A percentile compares a stretch with the other conserved stretches of the same genome.
Conservation (phyloP, 1,140 invertebrate species). For the Megalonaias nervosa region DNA sequence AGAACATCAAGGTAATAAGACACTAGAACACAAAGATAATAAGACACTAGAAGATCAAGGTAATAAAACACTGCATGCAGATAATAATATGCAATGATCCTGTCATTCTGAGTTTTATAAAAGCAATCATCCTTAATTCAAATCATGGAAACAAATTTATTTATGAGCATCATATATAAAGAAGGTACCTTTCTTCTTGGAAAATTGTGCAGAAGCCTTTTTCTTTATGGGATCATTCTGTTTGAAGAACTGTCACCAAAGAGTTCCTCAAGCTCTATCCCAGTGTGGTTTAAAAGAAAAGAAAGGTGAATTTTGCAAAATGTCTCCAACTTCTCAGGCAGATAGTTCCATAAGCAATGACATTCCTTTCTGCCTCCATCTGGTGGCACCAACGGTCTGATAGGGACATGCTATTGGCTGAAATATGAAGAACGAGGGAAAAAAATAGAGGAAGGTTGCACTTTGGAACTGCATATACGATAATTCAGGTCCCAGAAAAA, state of each 20-base stretch:
- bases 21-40: no score
- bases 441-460: neutral
- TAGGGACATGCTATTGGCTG: constrained; percentile 54
- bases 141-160: no score
- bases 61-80: no score
- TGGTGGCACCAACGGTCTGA: constrained; percentile 41
- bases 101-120: no score
- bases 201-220: constrained; percentile 52
- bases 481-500: no score
- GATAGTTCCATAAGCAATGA: constrained; percentile 52
- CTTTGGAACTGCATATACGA: no score
- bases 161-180: no score
- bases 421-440: constrained; percentile 20
- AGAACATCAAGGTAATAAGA: no score
- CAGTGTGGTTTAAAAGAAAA: constrained; percentile 84
- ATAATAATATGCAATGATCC: no score
- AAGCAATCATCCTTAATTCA: no score
- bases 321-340: constrained; percentile 88
- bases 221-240: constrained; percentile 18
- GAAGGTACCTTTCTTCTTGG: constrained; percentile 53
- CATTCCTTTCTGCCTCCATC: constrained; percentile 54
- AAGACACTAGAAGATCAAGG: no score
- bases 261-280: constrained; percentile 55
- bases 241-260: constrained; percentile 29
- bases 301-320: constrained; percentile 93